Conservation (phyloP, 2,797 vertebrate genomes). For the Enteromius treurensis region DNA sequence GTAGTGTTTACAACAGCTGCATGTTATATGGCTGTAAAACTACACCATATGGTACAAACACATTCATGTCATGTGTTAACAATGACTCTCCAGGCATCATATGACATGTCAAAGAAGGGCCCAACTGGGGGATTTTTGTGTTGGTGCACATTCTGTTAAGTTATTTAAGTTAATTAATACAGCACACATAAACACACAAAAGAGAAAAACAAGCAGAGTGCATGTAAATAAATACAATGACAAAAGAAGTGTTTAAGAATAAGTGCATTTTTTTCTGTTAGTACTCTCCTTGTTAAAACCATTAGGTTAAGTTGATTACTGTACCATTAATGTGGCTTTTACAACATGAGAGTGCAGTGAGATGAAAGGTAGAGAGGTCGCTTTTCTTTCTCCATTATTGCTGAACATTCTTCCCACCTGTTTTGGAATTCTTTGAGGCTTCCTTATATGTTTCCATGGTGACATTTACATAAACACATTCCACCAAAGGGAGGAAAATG, state of each 20-base stretch:
- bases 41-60: constrained; percentile 12
- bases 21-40: constrained; percentile 17
- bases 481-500: constrained; percentile 28
- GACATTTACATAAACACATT: constrained; percentile 49
- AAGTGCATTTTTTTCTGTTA: not conserved
- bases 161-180: constrained; percentile 15
- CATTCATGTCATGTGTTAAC: constrained; percentile 8
- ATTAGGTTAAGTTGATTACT: constrained; percentile 2
- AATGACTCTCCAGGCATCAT: constrained; percentile 3
- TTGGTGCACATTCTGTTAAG: constrained; percentile 9
- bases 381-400: not conserved
- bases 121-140: constrained; percentile 13
- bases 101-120: constrained; percentile 24
- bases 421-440: constrained; percentile 35
- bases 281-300: constrained; percentile 10
- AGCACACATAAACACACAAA: not conserved
- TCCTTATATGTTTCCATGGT: constrained; percentile 50
- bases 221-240: not conserved
- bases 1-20: constrained; percentile 46
- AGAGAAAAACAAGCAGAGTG: not conserved
- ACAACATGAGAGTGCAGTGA: not conserved
- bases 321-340: constrained; percentile 2
- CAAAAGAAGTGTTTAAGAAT: not conserved
- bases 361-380: constrained; percentile 13
- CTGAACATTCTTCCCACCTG: constrained; percentile 13